phyloP scores from a whole-genome alignment of 1,140 invertebrate genomes.

The Belonocnema kinseyi region DNA sequence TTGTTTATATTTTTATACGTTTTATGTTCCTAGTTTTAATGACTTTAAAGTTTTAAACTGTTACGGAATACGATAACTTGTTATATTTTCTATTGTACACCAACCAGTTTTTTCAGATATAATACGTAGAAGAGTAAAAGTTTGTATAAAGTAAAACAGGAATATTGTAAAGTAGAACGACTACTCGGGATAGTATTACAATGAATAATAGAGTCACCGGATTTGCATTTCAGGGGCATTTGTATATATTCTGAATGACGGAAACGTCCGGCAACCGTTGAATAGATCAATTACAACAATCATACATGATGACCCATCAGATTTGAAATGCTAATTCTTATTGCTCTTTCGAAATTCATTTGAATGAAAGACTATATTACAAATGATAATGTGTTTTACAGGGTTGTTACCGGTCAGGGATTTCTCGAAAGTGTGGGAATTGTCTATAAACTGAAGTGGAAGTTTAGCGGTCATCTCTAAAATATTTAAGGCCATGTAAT shows the following conservation, averaged over 20 bases:
- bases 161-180: slow-evolving; percentile 7
- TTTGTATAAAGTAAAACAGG: background rate
- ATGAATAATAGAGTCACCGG: slow-evolving; percentile 23
- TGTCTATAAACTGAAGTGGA: no score
- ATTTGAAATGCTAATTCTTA: slow-evolving; percentile 13
- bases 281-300: slow-evolving; percentile 27
- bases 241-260: slow-evolving; percentile 20
- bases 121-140: no score
- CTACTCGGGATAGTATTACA: slow-evolving; percentile 2
- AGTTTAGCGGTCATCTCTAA: no score
- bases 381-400: background rate
- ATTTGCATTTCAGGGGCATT: slow-evolving; percentile 28
- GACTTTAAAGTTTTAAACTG: no score
- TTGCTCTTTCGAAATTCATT: background rate
- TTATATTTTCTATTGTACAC: no score
- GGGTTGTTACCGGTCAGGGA: background rate
- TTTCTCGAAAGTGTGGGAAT: background rate
- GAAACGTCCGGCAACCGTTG: background rate
- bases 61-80: no score
- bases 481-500: no score
- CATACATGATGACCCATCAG: background rate
- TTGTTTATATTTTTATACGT: no score
- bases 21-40: no score
- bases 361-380: background rate
- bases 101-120: no score